Evolutionary conservation across 2,888 invertebrate species (phyloP), one percentile per base, ranked within the genome.

Genomic region (Apotomis betuletana): DNA sequence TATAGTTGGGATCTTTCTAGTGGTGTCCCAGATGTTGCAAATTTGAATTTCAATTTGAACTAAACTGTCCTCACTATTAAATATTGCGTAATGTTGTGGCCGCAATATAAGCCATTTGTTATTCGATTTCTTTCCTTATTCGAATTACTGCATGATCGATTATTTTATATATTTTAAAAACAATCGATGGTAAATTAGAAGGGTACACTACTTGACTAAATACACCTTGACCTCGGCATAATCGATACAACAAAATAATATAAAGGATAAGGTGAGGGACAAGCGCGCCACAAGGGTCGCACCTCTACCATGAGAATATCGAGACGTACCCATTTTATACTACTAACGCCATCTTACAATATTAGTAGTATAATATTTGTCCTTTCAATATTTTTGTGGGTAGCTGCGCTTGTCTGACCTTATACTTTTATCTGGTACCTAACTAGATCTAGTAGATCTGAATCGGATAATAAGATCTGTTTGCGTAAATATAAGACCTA

Each of bases 1-100:
- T 69, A 55, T 61, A 46, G 51, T 67, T 15, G 9, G 44, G 49
- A 69, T 15, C 15, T 10, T 57, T 62, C 57, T 51, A 69, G 57
- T 62, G 36, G 13, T 61, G 38, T 38, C 12, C 9, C 36, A 61
- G 57, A 46, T 65, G 27, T 46, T 65, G n/a, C n/a, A 8, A 55
- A 65, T 55, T 55, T 46, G 44, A 57, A 57, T 41, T 64, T 55
- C 27, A 41, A 64, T 46, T 27, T 57, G 46, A 57, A 5, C 55
- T 57, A 27, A 65, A 12, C 36, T 38, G 57, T 36, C 3, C 58
- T 58, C 58, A 58, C 27, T 55, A 5, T 27, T n/a, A 44, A 55
- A 44, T 6, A 52, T 38, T n/a, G 27, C 46, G 55, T 49, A 49
- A 49, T 49, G 9, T 10, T 3, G 49, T 9, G 49, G 1, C 49